Evolutionary conservation across 2,797 vertebrate species (phyloP).

Genomic region (Podarcis siculus): DNA sequence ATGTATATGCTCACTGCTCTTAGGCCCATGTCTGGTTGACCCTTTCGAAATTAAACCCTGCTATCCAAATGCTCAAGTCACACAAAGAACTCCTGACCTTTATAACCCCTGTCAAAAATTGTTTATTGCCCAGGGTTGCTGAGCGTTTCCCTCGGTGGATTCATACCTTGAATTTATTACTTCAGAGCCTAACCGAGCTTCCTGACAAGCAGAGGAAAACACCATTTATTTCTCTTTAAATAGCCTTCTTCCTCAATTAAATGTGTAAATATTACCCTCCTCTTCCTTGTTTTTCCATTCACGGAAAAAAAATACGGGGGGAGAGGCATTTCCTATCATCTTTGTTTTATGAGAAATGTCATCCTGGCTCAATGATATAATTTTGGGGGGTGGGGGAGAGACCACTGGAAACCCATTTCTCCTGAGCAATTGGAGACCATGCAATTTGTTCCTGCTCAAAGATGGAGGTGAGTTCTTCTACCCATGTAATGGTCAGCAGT

Average conservation of each 20-base stretch:
- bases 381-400: not conserved
- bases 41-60: conserved; percentile 60
- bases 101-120: conserved; percentile 73
- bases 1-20: conserved; percentile 7
- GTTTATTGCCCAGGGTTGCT: conserved; percentile 69
- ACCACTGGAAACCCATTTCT: not conserved
- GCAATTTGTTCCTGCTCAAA: not conserved
- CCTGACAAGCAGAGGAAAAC: conserved; percentile 48
- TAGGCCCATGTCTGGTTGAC: conserved; percentile 45
- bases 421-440: not conserved
- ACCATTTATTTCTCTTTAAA: conserved; percentile 64
- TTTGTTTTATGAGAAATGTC: conserved; percentile 33
- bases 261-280: conserved; percentile 38
- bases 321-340: not conserved
- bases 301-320: not conserved
- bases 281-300: conserved; percentile 29
- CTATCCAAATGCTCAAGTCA: conserved; percentile 62
- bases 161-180: conserved; percentile 64
- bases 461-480: not conserved
- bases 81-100: conserved; percentile 62
- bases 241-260: conserved; percentile 55
- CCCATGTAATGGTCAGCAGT: not conserved
- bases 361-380: not conserved
- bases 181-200: conserved; percentile 50
- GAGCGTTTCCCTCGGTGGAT: conserved; percentile 55